phyloP scores from a whole-genome alignment of 2,888 invertebrate species.

The Caenorhabditis auriculariae region DNA sequence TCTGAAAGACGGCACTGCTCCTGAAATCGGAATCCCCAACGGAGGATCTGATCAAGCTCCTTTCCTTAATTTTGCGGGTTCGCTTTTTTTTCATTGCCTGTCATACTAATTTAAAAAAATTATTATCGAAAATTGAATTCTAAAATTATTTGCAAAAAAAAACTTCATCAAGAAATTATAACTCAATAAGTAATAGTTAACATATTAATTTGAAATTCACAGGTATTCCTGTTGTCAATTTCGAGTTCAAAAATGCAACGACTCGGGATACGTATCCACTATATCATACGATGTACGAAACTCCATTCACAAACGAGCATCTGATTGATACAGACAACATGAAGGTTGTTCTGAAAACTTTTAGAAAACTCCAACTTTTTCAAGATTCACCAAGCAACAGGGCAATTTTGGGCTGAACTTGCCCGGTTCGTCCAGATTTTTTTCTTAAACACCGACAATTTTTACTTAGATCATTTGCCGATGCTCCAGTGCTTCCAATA shows the following conservation, averaged over 20 bases:
- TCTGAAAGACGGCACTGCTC: constrained; percentile 16
- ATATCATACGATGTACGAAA: constrained; percentile 62
- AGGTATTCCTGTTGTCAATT: constrained; percentile 66
- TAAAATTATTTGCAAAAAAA: too few relatives aligned
- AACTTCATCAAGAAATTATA: too few relatives aligned
- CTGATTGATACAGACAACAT: constrained; percentile 54
- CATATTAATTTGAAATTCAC: too few relatives aligned
- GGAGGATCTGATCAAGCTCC: constrained; percentile 67
- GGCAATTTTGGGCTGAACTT: constrained; percentile 65
- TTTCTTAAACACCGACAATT: neutral
- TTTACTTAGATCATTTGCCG: constrained; percentile 59
- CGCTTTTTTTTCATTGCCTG: neutral
- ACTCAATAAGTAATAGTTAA: too few relatives aligned
- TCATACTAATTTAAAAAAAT: neutral
- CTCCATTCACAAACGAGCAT: constrained; percentile 60
- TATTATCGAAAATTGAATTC: too few relatives aligned
- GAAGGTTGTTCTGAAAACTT: constrained; percentile 27
- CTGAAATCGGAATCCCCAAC: constrained; percentile 58
- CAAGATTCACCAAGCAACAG: constrained; percentile 62
- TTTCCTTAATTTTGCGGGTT: constrained; percentile 65
- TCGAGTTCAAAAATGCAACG: constrained; percentile 58
- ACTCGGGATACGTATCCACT: constrained; percentile 53
- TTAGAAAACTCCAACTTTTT: neutral
- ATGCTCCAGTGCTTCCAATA: constrained; percentile 64
- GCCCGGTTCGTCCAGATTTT: constrained; percentile 36